Percentiles rank a stretch among this genome's conserved stretches.
Conservation (phyloP, 2,888 invertebrate species). For the Eupithecia insigniata region DNA sequence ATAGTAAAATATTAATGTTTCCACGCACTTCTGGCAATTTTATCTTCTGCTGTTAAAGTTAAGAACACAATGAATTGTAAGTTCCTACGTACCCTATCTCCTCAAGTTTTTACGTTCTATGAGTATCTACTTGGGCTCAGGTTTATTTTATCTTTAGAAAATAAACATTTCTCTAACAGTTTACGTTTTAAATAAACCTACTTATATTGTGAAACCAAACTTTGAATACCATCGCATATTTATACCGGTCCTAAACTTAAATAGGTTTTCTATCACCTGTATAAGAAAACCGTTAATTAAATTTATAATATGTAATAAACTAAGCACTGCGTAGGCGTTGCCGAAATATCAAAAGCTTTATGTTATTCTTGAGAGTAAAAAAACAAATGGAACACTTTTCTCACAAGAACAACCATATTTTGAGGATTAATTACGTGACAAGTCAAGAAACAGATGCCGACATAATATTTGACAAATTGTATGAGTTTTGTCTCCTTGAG, state of each 20-base stretch:
- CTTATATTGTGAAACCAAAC: background rate
- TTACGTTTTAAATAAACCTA: background rate
- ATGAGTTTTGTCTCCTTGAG: slow-evolving; percentile 55
- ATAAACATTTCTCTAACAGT: background rate
- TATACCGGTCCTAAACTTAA: background rate
- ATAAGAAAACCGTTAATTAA: background rate
- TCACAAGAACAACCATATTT: slow-evolving; percentile 25
- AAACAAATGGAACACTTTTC: slow-evolving; percentile 17
- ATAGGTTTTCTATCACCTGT: background rate
- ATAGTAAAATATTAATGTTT: slow-evolving; percentile 36
- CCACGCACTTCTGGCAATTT: slow-evolving; percentile 28
- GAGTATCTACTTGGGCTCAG: background rate
- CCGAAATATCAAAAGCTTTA: slow-evolving; percentile 1
- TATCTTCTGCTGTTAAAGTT: background rate
- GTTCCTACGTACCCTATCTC: background rate
- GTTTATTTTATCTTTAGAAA: background rate
- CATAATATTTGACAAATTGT: slow-evolving; percentile 62
- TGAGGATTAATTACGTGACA: slow-evolving; percentile 54
- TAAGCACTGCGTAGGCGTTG: background rate
- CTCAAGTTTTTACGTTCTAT: background rate
- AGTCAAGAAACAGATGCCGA: slow-evolving; percentile 59
- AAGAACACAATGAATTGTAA: background rate
- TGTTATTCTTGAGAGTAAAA: background rate
- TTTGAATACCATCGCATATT: background rate
- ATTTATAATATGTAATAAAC: slow-evolving; percentile 4